phyloP scores from a whole-genome alignment of 2,888 invertebrate genomes.

The Trachelus tabidus region DNA sequence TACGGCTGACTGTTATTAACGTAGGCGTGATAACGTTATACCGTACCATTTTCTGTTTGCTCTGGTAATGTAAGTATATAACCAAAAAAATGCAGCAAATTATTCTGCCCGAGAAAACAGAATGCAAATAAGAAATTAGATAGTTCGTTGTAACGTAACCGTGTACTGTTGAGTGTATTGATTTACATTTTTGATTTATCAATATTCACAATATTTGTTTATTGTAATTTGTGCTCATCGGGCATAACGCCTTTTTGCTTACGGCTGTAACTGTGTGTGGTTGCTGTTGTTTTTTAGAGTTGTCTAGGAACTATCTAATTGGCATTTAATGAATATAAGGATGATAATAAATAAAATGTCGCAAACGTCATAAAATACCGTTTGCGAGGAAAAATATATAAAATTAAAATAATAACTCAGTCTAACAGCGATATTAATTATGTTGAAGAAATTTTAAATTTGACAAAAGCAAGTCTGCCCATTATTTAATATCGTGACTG shows the following conservation, averaged over 20 bases:
- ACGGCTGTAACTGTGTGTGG: too few species aligned
- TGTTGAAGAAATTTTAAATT: background rate
- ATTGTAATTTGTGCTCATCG: too few species aligned
- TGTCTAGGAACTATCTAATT: too few species aligned
- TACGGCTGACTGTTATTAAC: background rate
- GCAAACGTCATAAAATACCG: too few species aligned
- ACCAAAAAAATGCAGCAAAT: background rate
- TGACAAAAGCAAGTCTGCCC: background rate
- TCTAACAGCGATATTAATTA: background rate
- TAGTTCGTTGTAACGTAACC: background rate
- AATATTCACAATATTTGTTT: too few species aligned
- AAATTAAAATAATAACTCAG: background rate
- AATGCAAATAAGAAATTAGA: background rate
- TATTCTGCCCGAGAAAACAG: background rate
- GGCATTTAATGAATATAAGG: too few species aligned
- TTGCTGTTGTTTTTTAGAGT: too few species aligned
- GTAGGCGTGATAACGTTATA: too few species aligned
- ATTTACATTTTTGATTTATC: background rate
- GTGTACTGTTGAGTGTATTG: background rate
- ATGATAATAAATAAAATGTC: too few species aligned
- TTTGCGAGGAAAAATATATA: too few species aligned
- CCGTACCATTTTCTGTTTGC: background rate
- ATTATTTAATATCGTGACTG: background rate
- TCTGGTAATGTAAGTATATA: background rate
- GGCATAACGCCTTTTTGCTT: too few species aligned